These are phyloP conservation scores for Eleutherodactylus coqui DNA, from an alignment of 2,797 vertebrate species.

Conservation along the genomic window DNA sequence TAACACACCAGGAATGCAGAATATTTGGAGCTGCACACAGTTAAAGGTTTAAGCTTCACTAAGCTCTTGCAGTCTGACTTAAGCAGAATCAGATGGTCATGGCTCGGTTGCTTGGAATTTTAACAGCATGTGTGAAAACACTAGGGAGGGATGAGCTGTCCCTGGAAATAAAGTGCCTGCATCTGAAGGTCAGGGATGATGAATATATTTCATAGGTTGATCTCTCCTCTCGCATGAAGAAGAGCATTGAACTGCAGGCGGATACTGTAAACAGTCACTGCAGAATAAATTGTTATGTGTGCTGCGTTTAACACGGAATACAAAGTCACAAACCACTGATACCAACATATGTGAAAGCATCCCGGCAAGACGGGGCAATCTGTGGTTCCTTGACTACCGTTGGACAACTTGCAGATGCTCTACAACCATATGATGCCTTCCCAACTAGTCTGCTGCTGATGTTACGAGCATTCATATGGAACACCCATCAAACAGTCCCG, in stretches of 20 bases:
- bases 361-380: background rate
- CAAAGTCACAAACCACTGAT: background rate
- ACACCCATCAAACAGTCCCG: background rate
- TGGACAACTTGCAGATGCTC: conserved; percentile 1
- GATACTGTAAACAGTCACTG: background rate
- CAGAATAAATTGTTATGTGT: background rate
- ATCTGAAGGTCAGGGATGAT: conserved; percentile 40
- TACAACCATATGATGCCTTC: background rate
- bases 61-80: conserved; percentile 53
- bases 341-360: conserved; percentile 16
- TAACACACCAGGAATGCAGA: conserved; percentile 32
- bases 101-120: conserved; percentile 41
- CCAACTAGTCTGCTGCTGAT: background rate
- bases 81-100: conserved; percentile 54
- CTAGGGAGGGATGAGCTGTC: conserved; percentile 37
- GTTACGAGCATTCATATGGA: background rate
- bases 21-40: conserved; percentile 40
- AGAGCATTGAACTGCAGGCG: conserved; percentile 5
- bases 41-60: conserved; percentile 48
- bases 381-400: background rate
- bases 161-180: conserved; percentile 32
- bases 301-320: background rate
- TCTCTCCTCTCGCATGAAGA: background rate
- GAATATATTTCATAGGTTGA: conserved; percentile 42
- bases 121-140: conserved; percentile 54